phyloP scores from a whole-genome alignment of 2,888 invertebrate species.

The Platerodrilus igneus region DNA sequence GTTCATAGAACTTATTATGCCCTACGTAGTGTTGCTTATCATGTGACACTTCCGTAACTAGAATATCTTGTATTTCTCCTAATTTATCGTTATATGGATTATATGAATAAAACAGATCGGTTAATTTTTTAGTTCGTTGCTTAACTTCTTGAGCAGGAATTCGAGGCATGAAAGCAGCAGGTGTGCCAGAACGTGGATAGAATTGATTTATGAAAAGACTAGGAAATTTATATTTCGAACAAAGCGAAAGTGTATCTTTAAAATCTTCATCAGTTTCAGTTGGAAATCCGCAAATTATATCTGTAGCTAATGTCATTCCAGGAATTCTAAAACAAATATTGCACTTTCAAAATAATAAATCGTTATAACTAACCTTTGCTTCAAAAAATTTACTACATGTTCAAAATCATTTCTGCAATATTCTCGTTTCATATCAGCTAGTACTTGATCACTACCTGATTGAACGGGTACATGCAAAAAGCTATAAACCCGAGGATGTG shows the following conservation, averaged over 20 bases:
- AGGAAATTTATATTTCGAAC: conserved; percentile 83
- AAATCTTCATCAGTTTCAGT: conserved; percentile 91
- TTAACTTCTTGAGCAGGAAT: conserved; percentile 87
- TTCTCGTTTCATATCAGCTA: conserved; percentile 94
- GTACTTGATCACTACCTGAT: conserved; percentile 91
- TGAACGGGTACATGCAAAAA: conserved; percentile 98
- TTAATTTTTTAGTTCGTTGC: conserved; percentile 78
- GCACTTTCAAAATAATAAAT: background rate
- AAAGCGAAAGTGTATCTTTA: conserved; percentile 77
- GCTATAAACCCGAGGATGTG: conserved; percentile 85
- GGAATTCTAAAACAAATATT: conserved; percentile 61
- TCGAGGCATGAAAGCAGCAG: conserved; percentile 83
- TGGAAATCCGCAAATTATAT: conserved; percentile 98
- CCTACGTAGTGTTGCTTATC: conserved; percentile 88
- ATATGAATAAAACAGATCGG: conserved; percentile 86
- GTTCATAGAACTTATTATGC: conserved; percentile 94
- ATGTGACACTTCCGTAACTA: conserved; percentile 91
- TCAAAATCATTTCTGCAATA: conserved; percentile 88
- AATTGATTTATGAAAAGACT: conserved; percentile 98
- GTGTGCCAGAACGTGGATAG: conserved; percentile 93
- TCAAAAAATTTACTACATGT: conserved; percentile 78
- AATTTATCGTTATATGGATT: conserved; percentile 71
- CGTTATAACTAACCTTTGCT: conserved; percentile 55
- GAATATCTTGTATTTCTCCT: conserved; percentile 66
- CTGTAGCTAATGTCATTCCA: conserved; percentile 91